Percentiles rank a stretch among this genome's conserved stretches.
These are phyloP conservation scores for Trogon surrucura DNA, from an alignment of 2,113 vertebrate genomes.

Conservation along the genomic window DNA sequence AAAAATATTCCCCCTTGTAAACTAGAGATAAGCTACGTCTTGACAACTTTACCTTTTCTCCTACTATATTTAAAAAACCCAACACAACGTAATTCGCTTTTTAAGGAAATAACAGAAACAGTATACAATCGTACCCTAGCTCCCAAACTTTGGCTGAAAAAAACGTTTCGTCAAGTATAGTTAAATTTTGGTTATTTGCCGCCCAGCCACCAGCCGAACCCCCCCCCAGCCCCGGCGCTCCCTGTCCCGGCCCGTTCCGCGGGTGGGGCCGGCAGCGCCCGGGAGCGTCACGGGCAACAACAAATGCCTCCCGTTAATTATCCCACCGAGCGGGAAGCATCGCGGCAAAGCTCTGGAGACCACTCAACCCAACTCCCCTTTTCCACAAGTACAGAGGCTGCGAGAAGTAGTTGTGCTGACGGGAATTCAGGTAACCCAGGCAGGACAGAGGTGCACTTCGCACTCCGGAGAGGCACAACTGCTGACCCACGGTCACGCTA, in stretches of 20 bases:
- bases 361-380: neutral
- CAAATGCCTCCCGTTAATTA: neutral
- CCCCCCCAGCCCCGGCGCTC: neutral
- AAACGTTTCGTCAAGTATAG: neutral
- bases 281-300: neutral
- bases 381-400: neutral
- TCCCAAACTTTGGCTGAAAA: neutral
- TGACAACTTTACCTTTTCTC: neutral
- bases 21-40: neutral
- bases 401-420: neutral
- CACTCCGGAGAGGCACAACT: neutral
- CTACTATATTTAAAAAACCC: neutral
- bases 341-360: neutral
- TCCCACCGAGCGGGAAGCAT: neutral
- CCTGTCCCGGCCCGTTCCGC: neutral
- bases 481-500: neutral
- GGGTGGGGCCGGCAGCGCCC: neutral
- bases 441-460: neutral
- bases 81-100: neutral
- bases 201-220: neutral
- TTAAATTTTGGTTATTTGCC: neutral
- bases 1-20: neutral
- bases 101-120: neutral
- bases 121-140: fast-evolving
- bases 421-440: neutral